These are phyloP conservation scores for Drymonia ruficornis DNA, from an alignment of 2,888 invertebrate species.

Conservation along the genomic window DNA sequence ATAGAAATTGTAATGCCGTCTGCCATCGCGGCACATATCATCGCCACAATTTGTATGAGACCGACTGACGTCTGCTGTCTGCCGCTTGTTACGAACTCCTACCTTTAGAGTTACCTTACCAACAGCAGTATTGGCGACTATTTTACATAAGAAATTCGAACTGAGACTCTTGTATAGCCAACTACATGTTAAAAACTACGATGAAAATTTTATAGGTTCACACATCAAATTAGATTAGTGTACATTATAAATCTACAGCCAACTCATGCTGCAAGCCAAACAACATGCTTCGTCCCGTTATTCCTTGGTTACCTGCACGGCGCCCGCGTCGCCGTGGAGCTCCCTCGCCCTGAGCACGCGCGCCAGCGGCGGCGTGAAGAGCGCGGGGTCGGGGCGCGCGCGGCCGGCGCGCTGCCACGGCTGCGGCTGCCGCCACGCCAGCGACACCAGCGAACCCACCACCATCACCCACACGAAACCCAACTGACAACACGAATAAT, in stretches of 20 bases:
- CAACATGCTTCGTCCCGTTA: conserved; percentile 17
- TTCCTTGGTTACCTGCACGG: conserved; percentile 54
- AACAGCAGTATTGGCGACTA: too few relatives aligned
- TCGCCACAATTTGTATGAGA: too few relatives aligned
- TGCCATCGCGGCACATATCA: too few relatives aligned
- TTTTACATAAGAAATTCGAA: too few relatives aligned
- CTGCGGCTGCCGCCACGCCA: conserved; percentile 65
- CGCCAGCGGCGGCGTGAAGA: conserved; percentile 74
- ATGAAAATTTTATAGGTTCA: too few relatives aligned
- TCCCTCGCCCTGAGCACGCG: conserved; percentile 41
- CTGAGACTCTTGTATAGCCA: too few relatives aligned
- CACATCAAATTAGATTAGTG: too few relatives aligned
- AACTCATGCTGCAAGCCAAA: conserved; percentile 34
- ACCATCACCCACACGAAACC: conserved; percentile 73
- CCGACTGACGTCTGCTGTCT: too few relatives aligned
- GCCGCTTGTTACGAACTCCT: too few relatives aligned
- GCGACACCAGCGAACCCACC: conserved; percentile 62
- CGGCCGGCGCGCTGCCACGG: conserved; percentile 66
- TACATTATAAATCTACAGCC: conserved; percentile 47
- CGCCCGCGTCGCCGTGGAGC: conserved; percentile 43
- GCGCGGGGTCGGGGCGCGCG: conserved; percentile 65
- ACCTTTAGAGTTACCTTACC: too few relatives aligned
- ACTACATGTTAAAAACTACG: too few relatives aligned
- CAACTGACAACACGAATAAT: conserved; percentile 48
- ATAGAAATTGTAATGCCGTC: too few relatives aligned